These are phyloP conservation scores for Drosophila paulistorum DNA, from an alignment of 1,140 invertebrate genomes.

Conservation along the genomic window DNA sequence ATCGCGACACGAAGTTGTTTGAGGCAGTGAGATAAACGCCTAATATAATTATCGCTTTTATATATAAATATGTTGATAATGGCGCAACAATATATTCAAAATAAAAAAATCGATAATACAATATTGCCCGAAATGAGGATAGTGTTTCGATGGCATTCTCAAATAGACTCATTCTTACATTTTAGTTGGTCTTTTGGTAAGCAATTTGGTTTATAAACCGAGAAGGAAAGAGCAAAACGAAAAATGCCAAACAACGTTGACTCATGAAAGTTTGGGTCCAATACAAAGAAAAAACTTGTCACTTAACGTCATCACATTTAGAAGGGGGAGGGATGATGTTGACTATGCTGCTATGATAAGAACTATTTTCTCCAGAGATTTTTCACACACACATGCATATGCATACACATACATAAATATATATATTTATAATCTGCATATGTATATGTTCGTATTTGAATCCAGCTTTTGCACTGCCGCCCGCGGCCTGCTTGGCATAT, in stretches of 20 bases:
- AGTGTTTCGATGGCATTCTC: conserved; percentile 1
- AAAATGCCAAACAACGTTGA: not conserved
- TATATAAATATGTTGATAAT: conserved; percentile 80
- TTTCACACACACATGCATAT: conserved; percentile 3
- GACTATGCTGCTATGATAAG: not conserved
- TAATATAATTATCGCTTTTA: conserved; percentile 79
- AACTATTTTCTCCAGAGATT: conserved; percentile 1
- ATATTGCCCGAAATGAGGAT: not conserved
- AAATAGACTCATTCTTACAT: not conserved
- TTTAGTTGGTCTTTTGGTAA: not conserved
- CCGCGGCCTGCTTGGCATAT: conserved; percentile 42
- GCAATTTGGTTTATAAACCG: no score
- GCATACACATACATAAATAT: not conserved
- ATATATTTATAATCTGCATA: conserved; percentile 25
- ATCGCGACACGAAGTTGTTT: conserved; percentile 35
- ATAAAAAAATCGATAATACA: conserved; percentile 70
- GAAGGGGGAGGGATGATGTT: not conserved
- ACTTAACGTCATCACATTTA: not conserved
- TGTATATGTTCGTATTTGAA: conserved; percentile 13
- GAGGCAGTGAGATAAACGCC: conserved; percentile 62
- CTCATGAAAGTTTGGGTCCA: not conserved
- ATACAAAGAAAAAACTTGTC: not conserved
- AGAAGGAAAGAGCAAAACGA: not conserved
- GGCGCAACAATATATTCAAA: conserved; percentile 80
- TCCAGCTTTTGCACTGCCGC: conserved; percentile 41